Conservation (phyloP, 2,888 invertebrate genomes). For the Caenorhabditis drosophilae region DNA sequence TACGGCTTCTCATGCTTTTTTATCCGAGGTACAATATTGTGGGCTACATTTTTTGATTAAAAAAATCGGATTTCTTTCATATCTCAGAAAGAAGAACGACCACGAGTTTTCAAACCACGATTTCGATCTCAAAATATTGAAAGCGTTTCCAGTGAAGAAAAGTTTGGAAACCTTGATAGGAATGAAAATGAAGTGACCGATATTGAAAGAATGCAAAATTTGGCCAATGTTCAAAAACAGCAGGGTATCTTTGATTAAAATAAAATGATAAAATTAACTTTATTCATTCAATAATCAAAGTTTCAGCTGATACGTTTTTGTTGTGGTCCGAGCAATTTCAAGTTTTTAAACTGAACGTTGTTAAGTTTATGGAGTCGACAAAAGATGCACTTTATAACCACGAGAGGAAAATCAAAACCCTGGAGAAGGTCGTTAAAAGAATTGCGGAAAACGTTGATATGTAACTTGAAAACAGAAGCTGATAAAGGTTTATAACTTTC, state of each 20-base stretch:
- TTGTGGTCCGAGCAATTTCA: constrained; percentile 24
- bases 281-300: background rate
- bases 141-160: background rate
- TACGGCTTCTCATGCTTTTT: too few relatives aligned
- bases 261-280: too few relatives aligned
- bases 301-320: constrained; percentile 28
- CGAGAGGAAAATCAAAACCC: constrained; percentile 22
- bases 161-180: background rate
- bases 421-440: constrained; percentile 20
- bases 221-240: constrained; percentile 18
- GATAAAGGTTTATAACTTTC: too few relatives aligned
- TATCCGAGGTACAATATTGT: too few relatives aligned
- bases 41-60: too few relatives aligned
- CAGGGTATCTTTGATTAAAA: constrained; percentile 21
- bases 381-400: constrained; percentile 18
- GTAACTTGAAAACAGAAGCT: too few relatives aligned
- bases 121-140: background rate
- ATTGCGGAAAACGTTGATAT: constrained; percentile 13
- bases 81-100: constrained; percentile 5
- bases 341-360: constrained; percentile 23
- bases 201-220: constrained; percentile 10
- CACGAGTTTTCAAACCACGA: constrained; percentile 18
- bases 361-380: constrained; percentile 24
- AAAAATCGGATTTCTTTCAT: background rate
- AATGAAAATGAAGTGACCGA: background rate